These are phyloP conservation scores for Limnephilus rhombicus DNA, from an alignment of 2,888 invertebrate genomes.

Conservation along the genomic window DNA sequence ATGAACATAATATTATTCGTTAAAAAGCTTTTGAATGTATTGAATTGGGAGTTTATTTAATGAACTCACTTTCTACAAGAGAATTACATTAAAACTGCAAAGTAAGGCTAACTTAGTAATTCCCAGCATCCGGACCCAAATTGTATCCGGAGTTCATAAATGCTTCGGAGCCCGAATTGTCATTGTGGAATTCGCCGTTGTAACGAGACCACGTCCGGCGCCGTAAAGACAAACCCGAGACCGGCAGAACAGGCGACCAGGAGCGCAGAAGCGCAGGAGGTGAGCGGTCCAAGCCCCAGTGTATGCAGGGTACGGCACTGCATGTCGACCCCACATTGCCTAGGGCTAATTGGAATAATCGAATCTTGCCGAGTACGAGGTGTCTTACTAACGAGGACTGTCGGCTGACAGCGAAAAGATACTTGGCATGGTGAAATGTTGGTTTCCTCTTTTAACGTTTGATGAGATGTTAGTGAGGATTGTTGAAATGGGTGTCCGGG, in stretches of 20 bases:
- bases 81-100: background rate
- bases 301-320: background rate
- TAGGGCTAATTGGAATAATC: conserved; percentile 38
- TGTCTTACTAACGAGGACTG: conserved; percentile 44
- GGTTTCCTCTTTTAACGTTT: background rate
- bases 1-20: too few species aligned
- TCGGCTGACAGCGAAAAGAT: background rate
- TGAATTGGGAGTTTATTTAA: background rate
- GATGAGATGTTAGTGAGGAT: too few species aligned
- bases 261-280: background rate
- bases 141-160: conserved; percentile 4
- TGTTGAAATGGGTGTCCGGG: too few species aligned
- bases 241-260: background rate
- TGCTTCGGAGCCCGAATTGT: conserved; percentile 5
- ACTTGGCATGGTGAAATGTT: background rate
- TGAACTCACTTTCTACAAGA: background rate
- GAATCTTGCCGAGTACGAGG: conserved; percentile 24
- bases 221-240: background rate
- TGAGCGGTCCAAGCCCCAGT: too few species aligned
- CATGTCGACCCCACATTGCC: conserved; percentile 6
- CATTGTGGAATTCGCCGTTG: conserved; percentile 16
- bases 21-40: background rate
- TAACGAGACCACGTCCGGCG: conserved; percentile 21
- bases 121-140: background rate
- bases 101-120: background rate